Evolutionary conservation across 2,113 vertebrate genomes (phyloP).

Genomic region (Leiothrix lutea): DNA sequence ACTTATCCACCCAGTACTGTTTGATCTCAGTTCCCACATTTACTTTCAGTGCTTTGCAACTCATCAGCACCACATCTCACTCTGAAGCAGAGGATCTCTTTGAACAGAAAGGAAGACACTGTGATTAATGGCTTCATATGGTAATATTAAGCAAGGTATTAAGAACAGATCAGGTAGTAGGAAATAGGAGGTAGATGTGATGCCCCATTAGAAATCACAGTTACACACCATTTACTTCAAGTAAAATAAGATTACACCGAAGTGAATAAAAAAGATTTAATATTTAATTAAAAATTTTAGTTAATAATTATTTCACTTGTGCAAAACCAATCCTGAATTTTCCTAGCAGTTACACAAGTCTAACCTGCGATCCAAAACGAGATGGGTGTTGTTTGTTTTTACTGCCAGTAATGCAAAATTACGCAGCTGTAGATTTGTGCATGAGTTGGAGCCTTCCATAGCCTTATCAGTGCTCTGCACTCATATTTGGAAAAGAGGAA

Average conservation of each 20-base stretch:
- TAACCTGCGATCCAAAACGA: not conserved
- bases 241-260: not conserved
- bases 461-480: not conserved
- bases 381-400: not conserved
- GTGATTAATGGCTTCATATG: not conserved
- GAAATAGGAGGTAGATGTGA: not conserved
- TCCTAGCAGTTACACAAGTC: not conserved
- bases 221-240: not conserved
- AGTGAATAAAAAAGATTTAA: not conserved
- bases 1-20: not conserved
- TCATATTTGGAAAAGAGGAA: not conserved
- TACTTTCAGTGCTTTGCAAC: not conserved
- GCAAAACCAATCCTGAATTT: not conserved
- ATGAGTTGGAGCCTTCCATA: not conserved
- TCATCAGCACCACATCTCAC: not conserved
- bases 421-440: not conserved
- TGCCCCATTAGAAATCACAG: not conserved
- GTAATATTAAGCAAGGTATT: not conserved
- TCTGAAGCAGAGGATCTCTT: not conserved
- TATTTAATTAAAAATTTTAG: not conserved
- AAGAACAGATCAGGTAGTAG: not conserved
- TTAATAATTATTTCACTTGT: not conserved
- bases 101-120: not conserved
- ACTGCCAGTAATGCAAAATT: not conserved
- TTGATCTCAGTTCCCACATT: not conserved